Percentiles rank a stretch among this genome's conserved stretches.
These are phyloP conservation scores for Lycodopsis pacificus DNA, from an alignment of 2,797 vertebrate genomes.

Conservation along the genomic window DNA sequence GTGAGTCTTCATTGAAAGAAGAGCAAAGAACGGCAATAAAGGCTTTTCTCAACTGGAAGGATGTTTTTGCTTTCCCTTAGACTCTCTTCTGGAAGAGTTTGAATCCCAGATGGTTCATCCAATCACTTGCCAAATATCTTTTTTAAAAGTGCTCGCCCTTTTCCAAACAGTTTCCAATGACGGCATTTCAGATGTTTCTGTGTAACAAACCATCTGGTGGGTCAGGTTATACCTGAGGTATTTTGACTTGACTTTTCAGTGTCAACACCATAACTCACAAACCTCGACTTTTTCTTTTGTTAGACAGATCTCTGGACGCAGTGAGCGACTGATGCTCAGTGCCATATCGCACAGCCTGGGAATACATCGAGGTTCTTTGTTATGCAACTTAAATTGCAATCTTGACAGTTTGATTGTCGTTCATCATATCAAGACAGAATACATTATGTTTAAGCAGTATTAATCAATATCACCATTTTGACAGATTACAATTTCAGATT, in stretches of 20 bases:
- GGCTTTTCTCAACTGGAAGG: too few relatives aligned
- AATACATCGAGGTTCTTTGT: not conserved
- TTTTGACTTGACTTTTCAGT: not conserved
- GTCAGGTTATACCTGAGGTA: not conserved
- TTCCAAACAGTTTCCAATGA: too few relatives aligned
- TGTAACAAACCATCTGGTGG: too few relatives aligned
- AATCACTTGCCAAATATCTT: too few relatives aligned
- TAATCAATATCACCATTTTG: not conserved
- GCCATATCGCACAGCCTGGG: not conserved
- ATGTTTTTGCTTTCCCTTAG: too few relatives aligned
- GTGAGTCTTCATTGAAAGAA: too few relatives aligned
- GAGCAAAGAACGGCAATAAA: too few relatives aligned
- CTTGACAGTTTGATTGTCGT: not conserved
- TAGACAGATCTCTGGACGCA: not conserved
- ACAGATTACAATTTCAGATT: not conserved
- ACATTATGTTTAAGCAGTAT: not conserved
- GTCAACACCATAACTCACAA: constrained; percentile 6
- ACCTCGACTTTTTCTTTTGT: not conserved
- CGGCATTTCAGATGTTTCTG: too few relatives aligned
- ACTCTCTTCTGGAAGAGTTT: too few relatives aligned
- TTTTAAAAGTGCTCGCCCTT: too few relatives aligned
- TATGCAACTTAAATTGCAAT: not conserved
- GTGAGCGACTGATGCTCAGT: not conserved
- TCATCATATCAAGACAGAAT: not conserved
- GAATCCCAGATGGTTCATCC: too few relatives aligned